Evolutionary conservation across 2,888 invertebrate genomes (phyloP), one percentile per base, ranked within the genome.

Genomic region (Lepidochrysops patricia): DNA sequence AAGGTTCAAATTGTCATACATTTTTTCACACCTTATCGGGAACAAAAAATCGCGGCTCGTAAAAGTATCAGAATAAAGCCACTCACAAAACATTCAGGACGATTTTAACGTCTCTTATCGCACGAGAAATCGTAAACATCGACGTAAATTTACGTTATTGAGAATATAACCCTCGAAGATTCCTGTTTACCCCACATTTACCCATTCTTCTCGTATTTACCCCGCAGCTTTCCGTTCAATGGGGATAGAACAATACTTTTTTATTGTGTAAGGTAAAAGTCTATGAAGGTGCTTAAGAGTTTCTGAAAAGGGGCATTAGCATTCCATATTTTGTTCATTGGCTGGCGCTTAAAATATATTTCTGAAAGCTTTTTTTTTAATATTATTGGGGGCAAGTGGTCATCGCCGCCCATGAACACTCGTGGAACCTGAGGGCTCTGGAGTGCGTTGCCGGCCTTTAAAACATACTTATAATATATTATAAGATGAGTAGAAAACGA

Each of bases 61-160:
- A 48, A 48, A 32, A 27, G 26, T 13, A 32, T 25, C 49, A 59
- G n/a, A 61, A 57, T 64, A 60, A 37, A 59, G 61, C 49, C 54
- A 34, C 19, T 58, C 52, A 56, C 37, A 61, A 59, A 61, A 64
- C 61, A 64, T 82, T 79, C 81, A 77, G 74, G 74, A 76, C 67
- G 79, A 80, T 84, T 83, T 82, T 81, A 82, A 84, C 81, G 82
- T 72, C 72, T 70, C 76, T 80, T 84, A 84, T 84, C 85, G 76
- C 65, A 64, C 67, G 73, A 80, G 78, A 65, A 67, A 71, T 72
- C 78, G 76, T 84, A 82, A 84, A 82, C 81, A 80, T 74, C 70
- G 75, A 72, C 78, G 78, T 85, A 85, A 85, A 84, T 81, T 81
- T 76, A 72, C 75, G 80, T 79, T 83, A 81, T 79, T 81, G 78